Conservation (phyloP, 2,113 vertebrate genomes). For the Megaceryle torquata region DNA sequence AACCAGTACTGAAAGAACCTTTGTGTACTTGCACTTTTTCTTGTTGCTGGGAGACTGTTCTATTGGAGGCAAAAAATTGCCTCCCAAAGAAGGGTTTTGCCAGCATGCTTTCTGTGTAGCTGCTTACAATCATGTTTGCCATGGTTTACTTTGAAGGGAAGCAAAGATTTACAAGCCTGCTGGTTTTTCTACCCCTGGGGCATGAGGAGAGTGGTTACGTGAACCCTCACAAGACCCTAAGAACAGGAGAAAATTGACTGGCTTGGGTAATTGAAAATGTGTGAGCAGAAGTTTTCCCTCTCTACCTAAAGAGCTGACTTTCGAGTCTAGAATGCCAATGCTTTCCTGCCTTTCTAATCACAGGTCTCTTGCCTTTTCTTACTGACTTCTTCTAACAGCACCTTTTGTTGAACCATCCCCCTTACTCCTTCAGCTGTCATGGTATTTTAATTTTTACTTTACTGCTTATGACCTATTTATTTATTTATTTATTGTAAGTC, state of each 20-base stretch:
- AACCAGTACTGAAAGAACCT: not conserved
- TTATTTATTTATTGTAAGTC: not conserved
- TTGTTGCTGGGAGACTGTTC: not conserved
- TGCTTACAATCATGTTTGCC: not conserved
- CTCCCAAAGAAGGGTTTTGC: not conserved
- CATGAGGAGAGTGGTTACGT: not conserved
- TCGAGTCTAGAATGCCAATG: accelerated
- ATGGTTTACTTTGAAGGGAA: not conserved
- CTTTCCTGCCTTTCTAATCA: not conserved
- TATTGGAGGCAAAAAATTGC: not conserved
- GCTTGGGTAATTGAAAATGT: not conserved
- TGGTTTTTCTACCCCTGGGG: not conserved
- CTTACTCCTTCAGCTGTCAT: not conserved
- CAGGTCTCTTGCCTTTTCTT: not conserved
- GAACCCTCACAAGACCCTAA: not conserved
- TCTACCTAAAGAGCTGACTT: not conserved
- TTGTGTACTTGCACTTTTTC: not conserved
- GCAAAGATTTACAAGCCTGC: not conserved
- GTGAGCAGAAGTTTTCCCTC: not conserved
- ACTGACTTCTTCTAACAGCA: not conserved
- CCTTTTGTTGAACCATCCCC: not conserved
- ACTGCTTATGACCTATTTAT: not conserved
- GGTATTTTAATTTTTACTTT: not conserved
- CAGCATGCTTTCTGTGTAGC: not conserved
- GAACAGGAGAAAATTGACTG: not conserved